These are phyloP conservation scores for Hirundo rustica DNA, from an alignment of 2,797 vertebrate species.

Conservation along the genomic window DNA sequence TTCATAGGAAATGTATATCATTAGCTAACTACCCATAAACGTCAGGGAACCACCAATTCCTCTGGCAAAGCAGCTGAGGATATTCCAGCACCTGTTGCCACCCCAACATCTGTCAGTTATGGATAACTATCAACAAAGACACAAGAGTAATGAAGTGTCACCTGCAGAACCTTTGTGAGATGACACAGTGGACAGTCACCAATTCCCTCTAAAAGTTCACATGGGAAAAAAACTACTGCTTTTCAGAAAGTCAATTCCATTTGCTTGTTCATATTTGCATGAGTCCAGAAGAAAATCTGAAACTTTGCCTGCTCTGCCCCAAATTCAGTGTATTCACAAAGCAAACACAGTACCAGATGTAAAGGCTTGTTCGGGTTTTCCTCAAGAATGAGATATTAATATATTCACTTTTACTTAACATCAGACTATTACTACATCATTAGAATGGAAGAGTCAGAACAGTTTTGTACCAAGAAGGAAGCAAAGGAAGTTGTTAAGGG, in stretches of 20 bases:
- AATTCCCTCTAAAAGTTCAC: neutral
- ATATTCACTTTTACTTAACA: neutral
- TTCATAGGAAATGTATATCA: neutral
- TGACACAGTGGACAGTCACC: neutral
- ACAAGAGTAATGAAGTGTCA: rapidly evolving
- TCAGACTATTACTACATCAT: neutral
- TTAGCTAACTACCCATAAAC: neutral
- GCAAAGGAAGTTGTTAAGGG: neutral
- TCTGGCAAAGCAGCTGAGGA: neutral
- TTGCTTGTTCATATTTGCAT: neutral
- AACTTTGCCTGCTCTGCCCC: neutral
- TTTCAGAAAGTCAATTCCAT: neutral
- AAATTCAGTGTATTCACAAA: neutral
- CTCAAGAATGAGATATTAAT: neutral
- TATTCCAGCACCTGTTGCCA: neutral
- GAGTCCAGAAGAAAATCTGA: neutral
- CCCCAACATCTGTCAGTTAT: neutral
- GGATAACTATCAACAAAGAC: neutral
- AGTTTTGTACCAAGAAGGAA: neutral
- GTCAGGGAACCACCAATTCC: neutral
- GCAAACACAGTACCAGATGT: neutral
- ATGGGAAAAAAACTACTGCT: neutral
- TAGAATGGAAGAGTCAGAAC: neutral
- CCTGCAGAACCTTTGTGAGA: neutral
- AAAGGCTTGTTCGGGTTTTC: neutral